A percentile compares a stretch with the other conserved stretches of the same genome.
Evolutionary conservation across 1,140 invertebrate species (phyloP).

Genomic region (Drosophila repleta): DNA sequence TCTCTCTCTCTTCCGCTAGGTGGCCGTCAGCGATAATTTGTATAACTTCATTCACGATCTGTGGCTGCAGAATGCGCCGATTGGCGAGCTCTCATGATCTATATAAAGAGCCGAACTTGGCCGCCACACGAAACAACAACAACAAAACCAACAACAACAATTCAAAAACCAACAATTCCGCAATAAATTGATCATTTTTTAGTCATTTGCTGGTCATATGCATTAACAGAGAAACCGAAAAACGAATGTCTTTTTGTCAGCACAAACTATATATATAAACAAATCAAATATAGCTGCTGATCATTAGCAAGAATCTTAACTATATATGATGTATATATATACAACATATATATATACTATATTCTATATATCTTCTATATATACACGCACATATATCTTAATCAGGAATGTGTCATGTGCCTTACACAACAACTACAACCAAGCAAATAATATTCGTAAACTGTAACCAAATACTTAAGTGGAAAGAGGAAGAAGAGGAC

Average conservation of each 20-base stretch:
- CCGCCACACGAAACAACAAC: slow-evolving; percentile 31
- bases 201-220: slow-evolving; percentile 82
- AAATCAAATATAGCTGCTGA: too few relatives aligned
- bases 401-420: slow-evolving; percentile 81
- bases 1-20: slow-evolving; percentile 86
- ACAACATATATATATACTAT: neutral
- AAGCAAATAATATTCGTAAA: slow-evolving; percentile 36
- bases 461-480: slow-evolving; percentile 56
- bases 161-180: slow-evolving; percentile 46
- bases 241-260: slow-evolving; percentile 28
- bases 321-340: neutral
- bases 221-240: slow-evolving; percentile 19
- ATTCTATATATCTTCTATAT: slow-evolving; percentile 32
- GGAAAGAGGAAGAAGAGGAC: slow-evolving; percentile 18
- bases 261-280: slow-evolving; percentile 10
- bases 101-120: slow-evolving; percentile 69
- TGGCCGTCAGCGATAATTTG: slow-evolving; percentile 96
- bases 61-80: slow-evolving; percentile 98
- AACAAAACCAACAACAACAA: neutral
- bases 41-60: slow-evolving; percentile 98
- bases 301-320: neutral
- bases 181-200: slow-evolving; percentile 39
- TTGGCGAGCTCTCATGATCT: slow-evolving; percentile 96
- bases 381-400: slow-evolving; percentile 74
- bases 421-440: slow-evolving; percentile 54